Conservation (phyloP, 2,113 vertebrate species). For the Malurus melanocephalus region DNA sequence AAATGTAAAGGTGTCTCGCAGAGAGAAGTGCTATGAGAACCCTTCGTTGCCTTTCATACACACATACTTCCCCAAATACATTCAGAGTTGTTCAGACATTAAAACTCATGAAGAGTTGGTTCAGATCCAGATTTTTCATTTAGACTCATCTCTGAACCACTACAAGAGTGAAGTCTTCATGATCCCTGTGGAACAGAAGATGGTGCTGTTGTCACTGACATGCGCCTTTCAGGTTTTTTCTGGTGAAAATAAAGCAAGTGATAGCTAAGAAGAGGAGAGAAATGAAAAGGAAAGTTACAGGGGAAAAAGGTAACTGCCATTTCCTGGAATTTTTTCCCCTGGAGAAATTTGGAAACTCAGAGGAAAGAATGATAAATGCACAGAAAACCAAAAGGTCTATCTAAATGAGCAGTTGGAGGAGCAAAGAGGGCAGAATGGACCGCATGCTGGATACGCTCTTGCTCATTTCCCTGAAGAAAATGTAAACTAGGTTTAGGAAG, state of each 20-base stretch:
- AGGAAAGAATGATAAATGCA: background rate
- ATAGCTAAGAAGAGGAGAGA: background rate
- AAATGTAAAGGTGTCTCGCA: background rate
- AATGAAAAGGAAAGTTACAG: background rate
- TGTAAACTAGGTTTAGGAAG: background rate
- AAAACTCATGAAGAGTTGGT: background rate
- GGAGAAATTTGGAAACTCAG: background rate
- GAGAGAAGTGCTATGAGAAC: background rate
- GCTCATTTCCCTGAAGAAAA: background rate
- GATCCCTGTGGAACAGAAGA: conserved; percentile 48
- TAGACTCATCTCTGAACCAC: background rate
- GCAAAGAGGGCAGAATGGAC: background rate
- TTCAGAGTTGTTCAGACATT: background rate
- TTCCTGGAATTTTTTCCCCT: background rate
- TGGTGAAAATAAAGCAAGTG: background rate
- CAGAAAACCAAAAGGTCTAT: background rate
- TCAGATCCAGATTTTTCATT: background rate
- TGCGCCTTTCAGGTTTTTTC: background rate
- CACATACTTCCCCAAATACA: background rate
- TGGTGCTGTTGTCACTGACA: conserved; percentile 53
- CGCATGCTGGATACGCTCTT: accelerated
- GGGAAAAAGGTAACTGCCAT: background rate
- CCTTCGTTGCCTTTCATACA: background rate
- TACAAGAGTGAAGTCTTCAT: background rate
- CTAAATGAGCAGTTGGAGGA: background rate